These are phyloP conservation scores for Trypoxylus dichotomus DNA, from an alignment of 1,140 invertebrate species.

Conservation along the genomic window DNA sequence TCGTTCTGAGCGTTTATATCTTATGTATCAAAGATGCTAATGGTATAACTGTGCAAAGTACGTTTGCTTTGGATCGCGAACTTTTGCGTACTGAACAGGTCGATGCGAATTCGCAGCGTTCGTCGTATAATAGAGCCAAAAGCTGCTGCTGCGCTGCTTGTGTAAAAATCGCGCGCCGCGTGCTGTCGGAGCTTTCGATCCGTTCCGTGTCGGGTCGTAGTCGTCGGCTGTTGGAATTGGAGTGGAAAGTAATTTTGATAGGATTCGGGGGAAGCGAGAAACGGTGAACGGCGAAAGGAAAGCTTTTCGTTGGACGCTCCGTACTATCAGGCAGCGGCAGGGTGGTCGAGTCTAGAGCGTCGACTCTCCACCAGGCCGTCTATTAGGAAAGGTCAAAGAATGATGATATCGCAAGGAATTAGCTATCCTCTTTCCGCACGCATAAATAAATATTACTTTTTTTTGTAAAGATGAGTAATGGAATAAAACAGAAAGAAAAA, in stretches of 20 bases:
- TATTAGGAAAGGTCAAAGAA: conserved; percentile 17
- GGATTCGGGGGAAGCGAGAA: neutral
- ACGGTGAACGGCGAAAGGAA: neutral
- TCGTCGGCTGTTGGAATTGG: neutral
- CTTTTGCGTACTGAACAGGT: conserved; percentile 21
- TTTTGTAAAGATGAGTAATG: too few relatives aligned
- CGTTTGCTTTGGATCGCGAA: conserved; percentile 29
- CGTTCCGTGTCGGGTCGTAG: neutral
- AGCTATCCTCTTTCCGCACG: neutral
- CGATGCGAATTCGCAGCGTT: neutral
- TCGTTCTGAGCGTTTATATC: neutral
- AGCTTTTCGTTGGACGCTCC: neutral
- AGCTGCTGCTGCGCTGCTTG: neutral
- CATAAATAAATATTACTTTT: neutral
- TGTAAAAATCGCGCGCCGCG: neutral
- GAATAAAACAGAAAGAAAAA: too few relatives aligned
- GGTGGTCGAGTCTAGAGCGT: neutral
- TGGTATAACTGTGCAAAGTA: neutral
- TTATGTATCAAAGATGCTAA: neutral
- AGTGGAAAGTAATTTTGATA: conserved; percentile 22
- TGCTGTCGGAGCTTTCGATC: neutral
- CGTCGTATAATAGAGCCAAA: neutral
- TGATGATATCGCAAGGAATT: neutral
- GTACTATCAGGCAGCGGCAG: neutral
- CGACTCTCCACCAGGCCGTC: neutral